Evolutionary conservation across 2,888 invertebrate species (phyloP).

Genomic region (Caenorhabditis macrosperma): DNA sequence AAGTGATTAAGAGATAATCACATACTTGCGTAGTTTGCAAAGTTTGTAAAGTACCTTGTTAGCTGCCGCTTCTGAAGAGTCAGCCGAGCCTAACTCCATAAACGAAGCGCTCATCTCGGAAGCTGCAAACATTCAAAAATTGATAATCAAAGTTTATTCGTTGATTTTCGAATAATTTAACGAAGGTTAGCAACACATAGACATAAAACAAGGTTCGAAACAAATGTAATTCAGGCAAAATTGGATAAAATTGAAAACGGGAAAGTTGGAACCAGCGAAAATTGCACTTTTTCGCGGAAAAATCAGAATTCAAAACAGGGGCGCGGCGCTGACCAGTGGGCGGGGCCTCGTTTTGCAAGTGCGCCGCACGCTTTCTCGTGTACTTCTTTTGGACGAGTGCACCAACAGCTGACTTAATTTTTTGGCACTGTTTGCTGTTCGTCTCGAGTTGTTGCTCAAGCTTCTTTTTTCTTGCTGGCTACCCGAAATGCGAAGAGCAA

Average conservation of each 20-base stretch:
- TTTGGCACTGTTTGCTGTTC: conserved; percentile 27
- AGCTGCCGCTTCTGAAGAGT: conserved; percentile 64
- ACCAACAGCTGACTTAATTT: conserved; percentile 36
- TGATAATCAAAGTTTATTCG: not conserved
- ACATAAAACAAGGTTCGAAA: not conserved
- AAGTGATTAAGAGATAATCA: not conserved
- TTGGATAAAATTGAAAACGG: not conserved
- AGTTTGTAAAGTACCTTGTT: conserved; percentile 26
- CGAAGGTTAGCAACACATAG: not conserved
- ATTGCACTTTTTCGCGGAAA: conserved; percentile 37
- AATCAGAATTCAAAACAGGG: conserved; percentile 39
- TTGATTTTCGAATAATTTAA: not conserved
- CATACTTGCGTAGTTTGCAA: no score
- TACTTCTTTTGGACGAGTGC: conserved; percentile 48
- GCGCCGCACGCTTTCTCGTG: conserved; percentile 12
- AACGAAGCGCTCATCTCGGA: conserved; percentile 56
- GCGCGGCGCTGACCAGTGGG: conserved; percentile 26
- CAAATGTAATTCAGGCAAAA: no score
- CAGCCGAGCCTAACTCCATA: conserved; percentile 54
- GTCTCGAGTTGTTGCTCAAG: conserved; percentile 3
- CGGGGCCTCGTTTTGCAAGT: conserved; percentile 13
- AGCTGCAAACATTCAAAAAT: not conserved
- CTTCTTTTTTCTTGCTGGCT: conserved; percentile 13
- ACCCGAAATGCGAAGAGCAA: conserved; percentile 14
- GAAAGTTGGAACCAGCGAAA: conserved; percentile 4